Conservation (phyloP, 1,140 invertebrate genomes). For the Cherax quadricarinatus region DNA sequence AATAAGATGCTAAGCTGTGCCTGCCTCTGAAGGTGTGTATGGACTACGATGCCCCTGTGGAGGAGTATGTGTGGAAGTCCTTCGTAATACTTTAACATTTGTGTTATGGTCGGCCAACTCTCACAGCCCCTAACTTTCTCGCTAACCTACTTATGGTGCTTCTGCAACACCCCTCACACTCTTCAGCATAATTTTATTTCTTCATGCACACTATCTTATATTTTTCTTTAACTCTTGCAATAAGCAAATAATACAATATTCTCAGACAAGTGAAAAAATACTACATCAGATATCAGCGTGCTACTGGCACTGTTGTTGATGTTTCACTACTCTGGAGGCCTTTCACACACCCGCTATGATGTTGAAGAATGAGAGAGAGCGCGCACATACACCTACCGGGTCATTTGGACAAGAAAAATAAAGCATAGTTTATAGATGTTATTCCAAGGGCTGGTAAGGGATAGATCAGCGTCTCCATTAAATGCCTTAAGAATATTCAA, state of each 20-base stretch:
- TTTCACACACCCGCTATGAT: not conserved
- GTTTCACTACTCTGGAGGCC: not conserved
- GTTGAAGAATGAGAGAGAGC: not conserved
- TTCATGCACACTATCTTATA: not conserved
- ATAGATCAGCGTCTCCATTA: no score
- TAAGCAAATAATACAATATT: not conserved
- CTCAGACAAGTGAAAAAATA: not conserved
- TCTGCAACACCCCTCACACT: slow-evolving; percentile 11
- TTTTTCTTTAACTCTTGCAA: not conserved
- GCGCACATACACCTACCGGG: not conserved
- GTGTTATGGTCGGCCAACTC: slow-evolving; percentile 24
- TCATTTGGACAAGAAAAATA: not conserved
- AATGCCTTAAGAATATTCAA: no score
- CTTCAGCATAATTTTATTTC: not conserved
- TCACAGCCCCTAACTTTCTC: slow-evolving; percentile 39
- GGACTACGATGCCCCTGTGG: not conserved
- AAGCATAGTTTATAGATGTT: not conserved
- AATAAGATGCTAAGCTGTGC: not conserved
- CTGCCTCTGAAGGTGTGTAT: not conserved
- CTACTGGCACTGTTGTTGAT: not conserved
- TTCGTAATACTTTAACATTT: slow-evolving; percentile 23
- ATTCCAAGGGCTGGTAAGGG: not conserved
- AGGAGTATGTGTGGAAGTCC: not conserved
- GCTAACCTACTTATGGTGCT: slow-evolving; percentile 36
- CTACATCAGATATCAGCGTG: no score